phyloP scores from a whole-genome alignment of 2,797 vertebrate genomes.

The Cheirogaleus major region DNA sequence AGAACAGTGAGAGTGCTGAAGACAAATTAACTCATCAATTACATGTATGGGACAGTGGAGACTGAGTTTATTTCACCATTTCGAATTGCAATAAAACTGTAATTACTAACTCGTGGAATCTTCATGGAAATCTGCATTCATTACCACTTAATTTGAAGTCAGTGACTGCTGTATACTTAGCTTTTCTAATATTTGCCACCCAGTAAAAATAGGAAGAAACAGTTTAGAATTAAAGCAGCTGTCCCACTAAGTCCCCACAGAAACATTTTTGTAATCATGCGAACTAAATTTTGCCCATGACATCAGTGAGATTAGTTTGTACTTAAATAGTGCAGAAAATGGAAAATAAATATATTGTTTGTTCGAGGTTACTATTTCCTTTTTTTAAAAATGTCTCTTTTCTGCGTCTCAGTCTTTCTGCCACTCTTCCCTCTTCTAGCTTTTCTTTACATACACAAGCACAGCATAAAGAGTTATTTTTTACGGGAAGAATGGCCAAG shows the following conservation, averaged over 20 bases:
- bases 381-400: not conserved
- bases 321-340: constrained; percentile 74
- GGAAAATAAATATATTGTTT: constrained; percentile 71
- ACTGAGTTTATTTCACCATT: constrained; percentile 88
- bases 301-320: constrained; percentile 65
- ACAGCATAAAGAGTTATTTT: not conserved
- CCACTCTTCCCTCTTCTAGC: not conserved
- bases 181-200: constrained; percentile 68
- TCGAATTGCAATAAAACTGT: constrained; percentile 86
- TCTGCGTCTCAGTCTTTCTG: not conserved
- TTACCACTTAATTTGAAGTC: constrained; percentile 84
- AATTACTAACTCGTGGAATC: constrained; percentile 88
- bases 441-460: not conserved
- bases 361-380: constrained; percentile 47
- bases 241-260: constrained; percentile 55
- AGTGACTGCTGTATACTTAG: constrained; percentile 77
- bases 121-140: constrained; percentile 85
- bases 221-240: constrained; percentile 72
- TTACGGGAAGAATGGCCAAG: not conserved
- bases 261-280: constrained; percentile 68
- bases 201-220: constrained; percentile 65
- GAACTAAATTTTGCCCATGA: constrained; percentile 74
- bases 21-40: constrained; percentile 91
- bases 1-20: constrained; percentile 80
- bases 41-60: constrained; percentile 82